Evolutionary conservation across 2,888 invertebrate genomes (phyloP), one percentile per base, ranked within the genome.

Genomic region (Adelphocoris suturalis): DNA sequence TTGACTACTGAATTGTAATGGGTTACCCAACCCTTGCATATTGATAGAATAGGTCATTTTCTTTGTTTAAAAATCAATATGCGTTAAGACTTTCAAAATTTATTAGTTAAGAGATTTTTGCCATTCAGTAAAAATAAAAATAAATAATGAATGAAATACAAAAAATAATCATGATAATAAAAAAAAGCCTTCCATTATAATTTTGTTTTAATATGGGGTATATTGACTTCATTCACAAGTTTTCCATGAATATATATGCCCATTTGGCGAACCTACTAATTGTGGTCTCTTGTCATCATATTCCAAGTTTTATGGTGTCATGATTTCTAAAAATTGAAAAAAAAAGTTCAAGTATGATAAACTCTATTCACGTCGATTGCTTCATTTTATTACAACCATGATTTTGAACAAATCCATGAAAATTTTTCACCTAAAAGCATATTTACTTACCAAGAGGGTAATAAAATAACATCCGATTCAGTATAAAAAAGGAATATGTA

Each of bases 371-470:
- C 68, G 61, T 86, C 86, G 75, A 86, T 86, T 48, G 75, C 75
- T 75, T 86, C 68, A 86, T 86, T 85, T 52, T 86, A 75, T 55
- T 86, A 75, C 86, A 86, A 86, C 75, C 86, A 86, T 86, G 86
- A 86, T 48, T 47, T 47, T 86, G 76, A 55, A 86, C 48, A 86
- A 55, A 48, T 86, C 28, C 46, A 27, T 75, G n/a, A 86, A 75
- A 75, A 75, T 75, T n/a, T 37, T n/a, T 37, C 28, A 9, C 11
- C 75, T 46, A 75, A 86, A 86, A 86, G 14, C 13, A 48, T 19
- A 52, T 52, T 82, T 28, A 52, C 19, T 19, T 27, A 82, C 19
- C 48, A 23, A 52, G 52, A 52, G 52, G 19, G 19, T 52, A 52
- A 52, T 47, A 23, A 82, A 82, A 80, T 27, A 37, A 47, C 80